Evolutionary conservation across 2,888 invertebrate genomes (phyloP), one percentile per base, ranked within the genome.

Genomic region (Podabrus alpinus): DNA sequence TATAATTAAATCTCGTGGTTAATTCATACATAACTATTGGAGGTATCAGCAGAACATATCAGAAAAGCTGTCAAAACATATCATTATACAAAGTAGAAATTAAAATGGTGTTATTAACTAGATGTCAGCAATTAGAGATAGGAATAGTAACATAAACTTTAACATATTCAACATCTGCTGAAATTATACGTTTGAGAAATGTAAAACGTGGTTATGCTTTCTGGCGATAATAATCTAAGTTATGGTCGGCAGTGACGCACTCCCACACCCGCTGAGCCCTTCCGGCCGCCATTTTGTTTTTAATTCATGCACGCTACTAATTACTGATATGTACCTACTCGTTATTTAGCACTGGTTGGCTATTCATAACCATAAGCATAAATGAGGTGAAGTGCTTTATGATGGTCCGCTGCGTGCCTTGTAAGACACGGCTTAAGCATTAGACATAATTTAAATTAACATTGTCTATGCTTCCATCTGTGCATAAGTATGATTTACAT

Each of bases 161-260:
- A 85, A 85, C 84, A 84, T 85, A 86, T 85, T 85, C 85, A 85
- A 85, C 85, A 86, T 84, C 85, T 86, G 86, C 84, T 85, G 82
- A 84, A 85, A 85, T 85, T 84, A 85, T 86, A 82, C 83, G 83
- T 85, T 84, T 83, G 85, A 86, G 85, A 84, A 83, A 83, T 85
- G 83, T 82, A 82, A 83, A 82, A 81, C 85, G 82, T 80, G 84
- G 82, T 85, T 85, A 84, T 83, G 85, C 84, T 84, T 84, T 85
- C 83, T 83, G 81, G 80, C 79, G 87, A 87, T 86, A 85, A 77
- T 78, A 81, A 87, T 86, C 87, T 85, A 84, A 87, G 85, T 86
- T 86, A 86, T 86, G 84, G 86, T 85, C 83, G 82, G 82, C 81
- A 83, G 82, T 85, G 86, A 85, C 86, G 85, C 82, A 87, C 86